These are phyloP conservation scores for Polyergus mexicanus DNA, from an alignment of 1,140 invertebrate genomes.

Conservation along the genomic window DNA sequence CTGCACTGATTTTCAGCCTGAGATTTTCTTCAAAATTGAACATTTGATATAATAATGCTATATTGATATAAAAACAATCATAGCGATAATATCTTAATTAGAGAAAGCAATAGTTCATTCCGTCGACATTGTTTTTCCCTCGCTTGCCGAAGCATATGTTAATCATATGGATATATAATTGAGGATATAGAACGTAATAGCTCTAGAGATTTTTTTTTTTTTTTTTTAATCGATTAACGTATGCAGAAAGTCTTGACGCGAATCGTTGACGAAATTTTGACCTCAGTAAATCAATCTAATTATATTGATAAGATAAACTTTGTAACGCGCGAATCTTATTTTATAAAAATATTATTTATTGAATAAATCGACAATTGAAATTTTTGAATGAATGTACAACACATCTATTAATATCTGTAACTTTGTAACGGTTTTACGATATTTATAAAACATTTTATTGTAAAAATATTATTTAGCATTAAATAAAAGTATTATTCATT, in stretches of 20 bases:
- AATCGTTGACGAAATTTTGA: neutral
- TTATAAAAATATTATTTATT: conserved; percentile 11
- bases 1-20: conserved; percentile 18
- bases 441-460: neutral
- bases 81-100: conserved; percentile 59
- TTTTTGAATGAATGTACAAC: neutral
- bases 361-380: neutral
- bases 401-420: neutral
- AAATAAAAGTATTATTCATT: neutral
- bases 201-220: neutral
- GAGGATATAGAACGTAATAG: conserved; percentile 33
- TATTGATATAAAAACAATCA: conserved; percentile 27
- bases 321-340: neutral
- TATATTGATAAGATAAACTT: neutral
- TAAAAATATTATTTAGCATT: neutral
- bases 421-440: neutral
- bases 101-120: conserved; percentile 67
- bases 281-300: conserved; percentile 29
- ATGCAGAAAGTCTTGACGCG: conserved; percentile 20
- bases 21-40: conserved; percentile 28
- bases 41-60: conserved; percentile 44
- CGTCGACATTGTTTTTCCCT: conserved; percentile 30
- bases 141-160: neutral
- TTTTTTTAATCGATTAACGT: conserved; percentile 65
- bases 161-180: conserved; percentile 50